Conservation (phyloP, 1,140 invertebrate genomes). For the Ephestia elutella region DNA sequence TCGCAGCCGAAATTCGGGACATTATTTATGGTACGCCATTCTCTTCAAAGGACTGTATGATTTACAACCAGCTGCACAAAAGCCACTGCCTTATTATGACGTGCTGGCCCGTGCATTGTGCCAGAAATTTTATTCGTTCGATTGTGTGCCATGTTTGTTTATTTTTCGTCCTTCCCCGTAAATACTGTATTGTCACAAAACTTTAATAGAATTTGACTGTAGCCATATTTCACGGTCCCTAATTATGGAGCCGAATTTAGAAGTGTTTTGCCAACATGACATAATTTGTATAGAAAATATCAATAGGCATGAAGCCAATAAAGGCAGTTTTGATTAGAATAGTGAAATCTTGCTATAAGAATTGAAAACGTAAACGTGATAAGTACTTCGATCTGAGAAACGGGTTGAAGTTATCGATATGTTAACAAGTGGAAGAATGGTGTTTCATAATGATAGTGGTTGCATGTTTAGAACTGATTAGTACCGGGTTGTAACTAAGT, state of each 20-base stretch:
- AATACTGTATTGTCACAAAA: conserved; percentile 60
- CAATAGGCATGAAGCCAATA: conserved; percentile 4
- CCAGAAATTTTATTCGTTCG: conserved; percentile 59
- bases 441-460: conserved; percentile 52
- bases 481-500: conserved; percentile 43
- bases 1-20: conserved; percentile 48
- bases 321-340: not conserved
- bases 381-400: conserved; percentile 25
- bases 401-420: conserved; percentile 45
- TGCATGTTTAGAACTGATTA: conserved; percentile 62
- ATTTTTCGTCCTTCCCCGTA: conserved; percentile 66
- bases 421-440: conserved; percentile 61
- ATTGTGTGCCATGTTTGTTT: conserved; percentile 68
- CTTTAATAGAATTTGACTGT: conserved; percentile 45
- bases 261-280: conserved; percentile 48
- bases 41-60: conserved; percentile 65
- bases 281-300: conserved; percentile 10
- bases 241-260: conserved; percentile 38
- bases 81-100: conserved; percentile 69
- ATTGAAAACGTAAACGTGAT: conserved; percentile 34
- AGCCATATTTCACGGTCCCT: conserved; percentile 62
- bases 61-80: conserved; percentile 65
- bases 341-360: conserved; percentile 9
- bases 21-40: conserved; percentile 70
- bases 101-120: conserved; percentile 64